Base-by-base conservation (phyloP, 1,140 invertebrate genomes). In the Steinernema feltiae region DNA sequence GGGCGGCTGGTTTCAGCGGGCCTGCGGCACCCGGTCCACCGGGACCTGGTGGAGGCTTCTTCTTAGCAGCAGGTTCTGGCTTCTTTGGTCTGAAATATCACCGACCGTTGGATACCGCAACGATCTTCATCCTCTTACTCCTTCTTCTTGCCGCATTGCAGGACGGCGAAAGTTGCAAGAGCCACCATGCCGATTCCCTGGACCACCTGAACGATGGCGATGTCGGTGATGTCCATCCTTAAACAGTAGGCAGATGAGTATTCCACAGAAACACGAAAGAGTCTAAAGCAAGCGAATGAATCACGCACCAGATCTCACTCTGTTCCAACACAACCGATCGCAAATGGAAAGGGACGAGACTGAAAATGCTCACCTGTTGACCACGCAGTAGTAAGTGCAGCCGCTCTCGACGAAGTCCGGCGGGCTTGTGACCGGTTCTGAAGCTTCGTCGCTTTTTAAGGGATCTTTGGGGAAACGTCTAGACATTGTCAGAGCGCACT, bases 391-490 rank as follows among this genome's bases (percentile, higher is more conserved):
- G 35, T 7, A 41, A 18, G 35, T 7, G 35, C 35, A 41, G 35
- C 35, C 35, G 35, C 35, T 7, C 7, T 41, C 18, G 35, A 41
- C 35, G 18, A 41, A 41, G 35, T 41, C 35, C 35, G 35, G 7
- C 35, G 35, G 35, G 18, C 35, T 7, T 7, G n/a, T 30, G 69
- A 27, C 69, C 69, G 69, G 3, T 69, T 94, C 88, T n/a, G n/a
- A n/a, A n/a, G n/a, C n/a, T n/a, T n/a, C n/a, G n/a, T n/a, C n/a
- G n/a, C n/a, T n/a, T n/a, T n/a, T n/a, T n/a, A n/a, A n/a, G n/a
- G n/a, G n/a, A n/a, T n/a, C n/a, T n/a, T n/a, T n/a, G n/a, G n/a
- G n/a, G n/a, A n/a, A n/a, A n/a, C n/a, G n/a, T n/a, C n/a, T n/a
- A n/a, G n/a, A n/a, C n/a, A n/a, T n/a, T n/a, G n/a, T n/a, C n/a